Conservation (phyloP, 2,113 vertebrate genomes). For the Oryzias celebensis region DNA sequence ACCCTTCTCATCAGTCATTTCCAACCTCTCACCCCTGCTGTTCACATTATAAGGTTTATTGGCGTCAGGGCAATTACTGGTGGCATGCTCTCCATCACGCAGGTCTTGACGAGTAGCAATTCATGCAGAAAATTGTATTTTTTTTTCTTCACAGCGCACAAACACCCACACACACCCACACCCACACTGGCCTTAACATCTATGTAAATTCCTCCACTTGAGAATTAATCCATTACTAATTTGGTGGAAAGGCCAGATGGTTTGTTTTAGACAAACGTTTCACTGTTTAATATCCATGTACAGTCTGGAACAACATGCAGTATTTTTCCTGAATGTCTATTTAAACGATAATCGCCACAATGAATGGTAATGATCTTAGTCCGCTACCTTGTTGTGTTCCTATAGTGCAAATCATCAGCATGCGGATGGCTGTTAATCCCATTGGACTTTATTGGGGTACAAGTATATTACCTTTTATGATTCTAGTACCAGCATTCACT, state of each 20-base stretch:
- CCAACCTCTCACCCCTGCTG: constrained; percentile 17
- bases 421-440: constrained; percentile 16
- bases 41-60: constrained; percentile 26
- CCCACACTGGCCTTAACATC: constrained; percentile 20
- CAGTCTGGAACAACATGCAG: constrained; percentile 1
- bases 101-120: constrained; percentile 33
- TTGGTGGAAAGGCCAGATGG: constrained; percentile 11
- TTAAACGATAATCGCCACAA: constrained; percentile 30
- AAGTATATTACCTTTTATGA: constrained; percentile 41
- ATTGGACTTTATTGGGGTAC: constrained; percentile 15
- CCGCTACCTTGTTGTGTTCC: constrained; percentile 19
- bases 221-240: constrained; percentile 12
- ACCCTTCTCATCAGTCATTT: constrained; percentile 15
- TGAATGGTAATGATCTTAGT: constrained; percentile 46
- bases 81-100: constrained; percentile 4
- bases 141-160: constrained; percentile 14
- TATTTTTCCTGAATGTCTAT: constrained; percentile 7
- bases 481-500: constrained; percentile 2
- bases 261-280: constrained; percentile 19
- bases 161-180: constrained; percentile 5
- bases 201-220: constrained; percentile 37
- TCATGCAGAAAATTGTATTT: constrained; percentile 62
- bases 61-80: constrained; percentile 27
- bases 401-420: constrained; percentile 17
- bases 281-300: constrained; percentile 19